A percentile compares a stretch with the other conserved stretches of the same genome.
Evolutionary conservation across 2,113 vertebrate genomes (phyloP).

Genomic region (Lagopus leucura): DNA sequence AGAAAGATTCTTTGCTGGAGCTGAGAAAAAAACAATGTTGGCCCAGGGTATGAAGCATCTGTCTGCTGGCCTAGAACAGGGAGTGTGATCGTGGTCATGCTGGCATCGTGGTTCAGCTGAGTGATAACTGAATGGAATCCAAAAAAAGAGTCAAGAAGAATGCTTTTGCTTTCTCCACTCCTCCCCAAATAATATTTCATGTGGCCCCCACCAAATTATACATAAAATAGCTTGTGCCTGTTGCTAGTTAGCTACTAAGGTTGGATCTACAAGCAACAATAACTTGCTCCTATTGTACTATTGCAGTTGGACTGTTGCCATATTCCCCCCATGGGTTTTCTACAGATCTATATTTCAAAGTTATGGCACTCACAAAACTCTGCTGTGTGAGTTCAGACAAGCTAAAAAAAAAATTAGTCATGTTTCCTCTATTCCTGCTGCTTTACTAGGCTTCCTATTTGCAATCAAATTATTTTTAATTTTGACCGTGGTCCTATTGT

Average conservation of each 20-base stretch:
- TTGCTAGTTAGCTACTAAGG: slow-evolving; percentile 14
- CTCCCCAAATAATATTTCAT: not conserved
- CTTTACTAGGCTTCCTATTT: slow-evolving; percentile 73
- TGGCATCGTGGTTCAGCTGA: not conserved
- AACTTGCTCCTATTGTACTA: slow-evolving; percentile 51
- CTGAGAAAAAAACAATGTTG: not conserved
- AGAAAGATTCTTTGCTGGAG: not conserved
- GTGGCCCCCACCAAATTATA: not conserved
- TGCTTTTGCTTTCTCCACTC: slow-evolving; percentile 28
- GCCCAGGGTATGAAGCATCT: not conserved
- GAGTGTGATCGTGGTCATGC: not conserved
- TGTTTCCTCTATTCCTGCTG: slow-evolving; percentile 66
- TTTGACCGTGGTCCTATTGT: slow-evolving; percentile 68
- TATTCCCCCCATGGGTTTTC: slow-evolving; percentile 45
- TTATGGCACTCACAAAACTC: slow-evolving; percentile 38
- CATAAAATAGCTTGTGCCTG: slow-evolving; percentile 51
- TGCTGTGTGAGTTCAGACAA: slow-evolving; percentile 46
- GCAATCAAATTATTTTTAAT: slow-evolving; percentile 77
- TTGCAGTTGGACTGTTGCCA: slow-evolving; percentile 44
- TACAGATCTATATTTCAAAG: slow-evolving; percentile 67
- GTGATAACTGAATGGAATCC: not conserved
- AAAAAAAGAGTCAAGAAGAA: not conserved
- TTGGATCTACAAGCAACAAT: not conserved
- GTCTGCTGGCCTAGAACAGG: not conserved
- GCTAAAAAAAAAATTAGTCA: slow-evolving; percentile 70